These are phyloP conservation scores for Oncorhynchus tshawytscha DNA, from an alignment of 2,113 vertebrate genomes.

Conservation along the genomic window DNA sequence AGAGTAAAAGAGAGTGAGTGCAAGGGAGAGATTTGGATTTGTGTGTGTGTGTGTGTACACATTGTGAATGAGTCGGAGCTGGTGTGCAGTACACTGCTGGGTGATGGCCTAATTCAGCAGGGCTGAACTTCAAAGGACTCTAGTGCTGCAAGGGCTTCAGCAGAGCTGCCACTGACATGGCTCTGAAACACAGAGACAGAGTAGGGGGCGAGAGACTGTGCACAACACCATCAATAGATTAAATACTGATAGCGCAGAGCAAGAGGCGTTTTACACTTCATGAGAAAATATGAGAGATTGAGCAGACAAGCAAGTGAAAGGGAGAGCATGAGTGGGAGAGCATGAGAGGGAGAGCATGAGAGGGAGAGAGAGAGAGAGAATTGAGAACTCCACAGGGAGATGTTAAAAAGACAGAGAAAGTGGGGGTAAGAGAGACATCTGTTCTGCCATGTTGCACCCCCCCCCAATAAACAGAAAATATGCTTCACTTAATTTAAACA, in stretches of 20 bases:
- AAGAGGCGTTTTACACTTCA: not conserved
- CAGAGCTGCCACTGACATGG: slow-evolving; percentile 62
- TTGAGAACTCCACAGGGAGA: not conserved
- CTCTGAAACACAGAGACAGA: slow-evolving; percentile 9
- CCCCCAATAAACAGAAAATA: slow-evolving; percentile 1
- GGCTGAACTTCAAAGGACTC: slow-evolving; percentile 69
- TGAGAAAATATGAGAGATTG: not conserved
- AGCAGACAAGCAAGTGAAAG: not conserved
- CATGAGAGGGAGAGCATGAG: not conserved
- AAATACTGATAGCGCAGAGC: not conserved
- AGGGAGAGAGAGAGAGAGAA: slow-evolving; percentile 2
- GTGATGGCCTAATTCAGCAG: slow-evolving; percentile 72
- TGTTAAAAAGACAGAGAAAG: not conserved
- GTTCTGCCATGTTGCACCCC: not conserved
- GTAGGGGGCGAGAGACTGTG: not conserved
- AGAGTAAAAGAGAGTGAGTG: not conserved
- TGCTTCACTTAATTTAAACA: not conserved
- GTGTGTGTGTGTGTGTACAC: not conserved
- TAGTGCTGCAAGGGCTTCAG: slow-evolving; percentile 65
- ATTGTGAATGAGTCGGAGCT: slow-evolving; percentile 9
- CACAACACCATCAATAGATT: not conserved
- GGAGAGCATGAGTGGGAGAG: not conserved
- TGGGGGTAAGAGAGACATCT: not conserved
- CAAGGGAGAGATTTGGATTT: not conserved
- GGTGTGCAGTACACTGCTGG: slow-evolving; percentile 54